These are phyloP conservation scores for Heliconius eleuchia DNA, from an alignment of 1,140 invertebrate genomes.

Conservation along the genomic window DNA sequence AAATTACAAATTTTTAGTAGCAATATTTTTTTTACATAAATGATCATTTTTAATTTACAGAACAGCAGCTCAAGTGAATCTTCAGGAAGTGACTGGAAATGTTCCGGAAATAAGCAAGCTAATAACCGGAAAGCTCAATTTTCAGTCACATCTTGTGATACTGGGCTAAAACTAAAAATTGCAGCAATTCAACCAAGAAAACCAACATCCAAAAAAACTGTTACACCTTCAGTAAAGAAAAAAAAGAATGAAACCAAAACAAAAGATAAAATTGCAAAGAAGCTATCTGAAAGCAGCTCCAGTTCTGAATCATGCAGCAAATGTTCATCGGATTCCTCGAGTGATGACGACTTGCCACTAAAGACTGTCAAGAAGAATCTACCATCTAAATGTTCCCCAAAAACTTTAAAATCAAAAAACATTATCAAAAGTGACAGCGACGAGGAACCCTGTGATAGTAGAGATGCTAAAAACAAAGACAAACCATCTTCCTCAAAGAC, in stretches of 20 bases:
- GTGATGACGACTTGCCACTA: slow-evolving; percentile 72
- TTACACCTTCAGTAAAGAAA: slow-evolving; percentile 62
- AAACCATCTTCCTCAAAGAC: slow-evolving; percentile 55
- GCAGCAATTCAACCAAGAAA: slow-evolving; percentile 70
- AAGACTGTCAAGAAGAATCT: slow-evolving; percentile 69
- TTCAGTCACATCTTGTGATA: slow-evolving; percentile 74
- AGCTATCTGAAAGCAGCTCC: slow-evolving; percentile 65
- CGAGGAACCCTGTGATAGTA: slow-evolving; percentile 55
- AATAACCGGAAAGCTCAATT: slow-evolving; percentile 66
- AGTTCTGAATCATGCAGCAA: slow-evolving; percentile 74
- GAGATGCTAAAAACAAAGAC: slow-evolving; percentile 61
- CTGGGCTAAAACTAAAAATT: slow-evolving; percentile 73
- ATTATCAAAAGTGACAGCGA: slow-evolving; percentile 65
- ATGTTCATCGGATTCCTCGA: slow-evolving; percentile 73
- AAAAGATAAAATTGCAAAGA: slow-evolving; percentile 48
- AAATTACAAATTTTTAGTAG: background rate
- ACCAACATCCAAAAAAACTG: slow-evolving; percentile 53
- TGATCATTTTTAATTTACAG: slow-evolving; percentile 52
- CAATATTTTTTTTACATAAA: background rate
- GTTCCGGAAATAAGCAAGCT: slow-evolving; percentile 59
- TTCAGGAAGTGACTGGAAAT: slow-evolving; percentile 72
- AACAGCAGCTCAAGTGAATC: slow-evolving; percentile 65
- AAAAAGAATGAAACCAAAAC: slow-evolving; percentile 55
- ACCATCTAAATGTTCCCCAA: slow-evolving; percentile 59
- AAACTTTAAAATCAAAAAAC: slow-evolving; percentile 45